phyloP scores from a whole-genome alignment of 2,797 vertebrate genomes.

The Gymnothorax reevesii region DNA sequence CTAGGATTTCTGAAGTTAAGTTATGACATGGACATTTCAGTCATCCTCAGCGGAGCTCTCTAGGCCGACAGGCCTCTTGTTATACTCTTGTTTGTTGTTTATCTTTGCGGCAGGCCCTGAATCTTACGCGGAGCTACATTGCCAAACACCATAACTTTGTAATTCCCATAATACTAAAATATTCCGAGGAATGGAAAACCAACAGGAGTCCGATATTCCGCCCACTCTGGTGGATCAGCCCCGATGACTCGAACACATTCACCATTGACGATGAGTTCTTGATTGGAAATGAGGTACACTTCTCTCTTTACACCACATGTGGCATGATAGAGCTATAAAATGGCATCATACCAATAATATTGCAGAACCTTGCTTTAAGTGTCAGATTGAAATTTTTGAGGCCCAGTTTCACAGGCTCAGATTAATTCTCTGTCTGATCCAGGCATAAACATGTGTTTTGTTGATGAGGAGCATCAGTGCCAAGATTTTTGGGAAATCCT shows the following conservation, averaged over 20 bases:
- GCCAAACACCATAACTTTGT: constrained; percentile 78
- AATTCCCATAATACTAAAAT: constrained; percentile 77
- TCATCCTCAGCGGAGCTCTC: too few species aligned
- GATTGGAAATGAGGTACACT: constrained; percentile 84
- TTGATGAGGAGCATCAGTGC: background rate
- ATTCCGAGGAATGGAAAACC: constrained; percentile 77
- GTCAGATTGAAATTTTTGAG: background rate
- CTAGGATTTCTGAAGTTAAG: too few species aligned
- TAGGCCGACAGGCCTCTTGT: too few species aligned
- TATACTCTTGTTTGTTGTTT: background rate
- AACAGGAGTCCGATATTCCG: constrained; percentile 81
- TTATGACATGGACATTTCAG: too few species aligned
- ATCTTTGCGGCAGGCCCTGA: constrained; percentile 72
- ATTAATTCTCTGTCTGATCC: too few species aligned
- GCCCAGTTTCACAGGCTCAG: background rate
- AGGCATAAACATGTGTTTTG: too few species aligned
- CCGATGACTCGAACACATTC: constrained; percentile 77
- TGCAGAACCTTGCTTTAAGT: background rate
- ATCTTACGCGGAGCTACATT: constrained; percentile 79
- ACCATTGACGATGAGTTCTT: constrained; percentile 86
- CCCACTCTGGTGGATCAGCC: constrained; percentile 87
- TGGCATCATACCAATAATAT: background rate
- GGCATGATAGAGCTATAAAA: background rate
- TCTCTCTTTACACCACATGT: background rate
- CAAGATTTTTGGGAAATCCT: background rate